These are phyloP conservation scores for Acronicta leporina DNA, from an alignment of 2,888 invertebrate genomes.

Conservation along the genomic window DNA sequence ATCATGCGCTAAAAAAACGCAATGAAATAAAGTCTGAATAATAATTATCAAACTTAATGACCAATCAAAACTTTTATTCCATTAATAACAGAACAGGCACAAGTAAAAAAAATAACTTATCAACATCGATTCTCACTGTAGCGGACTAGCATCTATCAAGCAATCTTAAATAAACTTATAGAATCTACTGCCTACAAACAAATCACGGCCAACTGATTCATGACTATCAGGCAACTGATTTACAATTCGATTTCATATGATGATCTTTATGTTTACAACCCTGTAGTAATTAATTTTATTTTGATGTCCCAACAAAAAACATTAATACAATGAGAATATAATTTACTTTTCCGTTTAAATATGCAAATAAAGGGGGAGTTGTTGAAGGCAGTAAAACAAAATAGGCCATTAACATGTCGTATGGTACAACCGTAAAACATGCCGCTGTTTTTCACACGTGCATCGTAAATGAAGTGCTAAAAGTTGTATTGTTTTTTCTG, in stretches of 20 bases:
- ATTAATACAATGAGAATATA: neutral
- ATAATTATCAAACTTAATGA: too few relatives aligned
- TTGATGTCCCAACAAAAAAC: neutral
- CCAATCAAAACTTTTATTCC: too few relatives aligned
- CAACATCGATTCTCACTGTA: too few relatives aligned
- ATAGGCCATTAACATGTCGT: constrained; percentile 32
- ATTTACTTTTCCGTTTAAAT: neutral
- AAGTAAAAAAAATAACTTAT: too few relatives aligned
- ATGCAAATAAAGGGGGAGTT: constrained; percentile 33
- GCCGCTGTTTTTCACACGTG: constrained; percentile 21
- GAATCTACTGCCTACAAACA: too few relatives aligned
- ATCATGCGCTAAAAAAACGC: too few relatives aligned
- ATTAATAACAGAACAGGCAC: too few relatives aligned
- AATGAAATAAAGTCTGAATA: too few relatives aligned
- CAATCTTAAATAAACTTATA: too few relatives aligned
- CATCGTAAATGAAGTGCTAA: constrained; percentile 30
- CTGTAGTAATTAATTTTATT: neutral
- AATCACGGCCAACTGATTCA: too few relatives aligned
- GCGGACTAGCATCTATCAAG: too few relatives aligned
- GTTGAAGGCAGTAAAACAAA: constrained; percentile 22
- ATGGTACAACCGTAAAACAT: constrained; percentile 27
- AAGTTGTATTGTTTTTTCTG: neutral
- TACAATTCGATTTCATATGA: neutral
- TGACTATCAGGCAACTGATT: neutral
- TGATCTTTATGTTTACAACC: too few relatives aligned